Base-by-base conservation (phyloP, 2,113 vertebrate species). In the Brachyhypopomus occidentalis region DNA sequence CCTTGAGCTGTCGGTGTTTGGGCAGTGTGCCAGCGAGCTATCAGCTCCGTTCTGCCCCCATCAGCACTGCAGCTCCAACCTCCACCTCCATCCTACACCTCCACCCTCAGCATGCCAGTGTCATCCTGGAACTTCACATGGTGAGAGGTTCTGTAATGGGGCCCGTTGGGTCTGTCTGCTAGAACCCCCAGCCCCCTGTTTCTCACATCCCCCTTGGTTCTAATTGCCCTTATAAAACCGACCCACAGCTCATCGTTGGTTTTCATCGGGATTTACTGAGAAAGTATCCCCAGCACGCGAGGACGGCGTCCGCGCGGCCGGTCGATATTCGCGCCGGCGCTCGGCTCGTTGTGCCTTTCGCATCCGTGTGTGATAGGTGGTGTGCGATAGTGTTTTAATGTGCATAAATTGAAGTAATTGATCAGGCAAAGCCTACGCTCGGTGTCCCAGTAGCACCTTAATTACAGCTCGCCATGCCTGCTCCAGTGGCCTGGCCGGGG, bases 401-500 rank as follows among this genome's bases (percentile, higher is more conserved):
- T 75, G 45, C 84, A 83, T 79, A 78, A 72, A 75, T 82, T 87
- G 23, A 78, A 85, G 87, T 89, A 88, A 91, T 85, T 85, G 89
- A 91, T 91, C 81, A 85, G 80, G 45, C 84, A 80, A 80, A 88
- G 75, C 58, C 66, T 83, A 67, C 77, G 85, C 75, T 63, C 20
- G 5, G 72, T 87, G 87, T 86, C 77, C 86, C 83, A 79, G 85
- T 78, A 80, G 79, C 36, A 67, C 77, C 14, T 87, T 91, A 90
- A 92, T 92, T 90, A 89, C 87, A 89, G 88, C 82, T 83, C 84
- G 83, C 56, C 86, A 84, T n/a, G 77, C 82, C 80, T 78, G 87
- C 80, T 19, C 82, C 87, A 89, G 88, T 87, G 85, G 90, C 86
- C 80, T 86, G 84, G 81, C 62, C 88, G 82, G 76, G 79, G 79